A percentile compares a stretch with the other conserved stretches of the same genome.
Conservation (phyloP, 2,113 vertebrate species). For the Misgurnus mizolepis region DNA sequence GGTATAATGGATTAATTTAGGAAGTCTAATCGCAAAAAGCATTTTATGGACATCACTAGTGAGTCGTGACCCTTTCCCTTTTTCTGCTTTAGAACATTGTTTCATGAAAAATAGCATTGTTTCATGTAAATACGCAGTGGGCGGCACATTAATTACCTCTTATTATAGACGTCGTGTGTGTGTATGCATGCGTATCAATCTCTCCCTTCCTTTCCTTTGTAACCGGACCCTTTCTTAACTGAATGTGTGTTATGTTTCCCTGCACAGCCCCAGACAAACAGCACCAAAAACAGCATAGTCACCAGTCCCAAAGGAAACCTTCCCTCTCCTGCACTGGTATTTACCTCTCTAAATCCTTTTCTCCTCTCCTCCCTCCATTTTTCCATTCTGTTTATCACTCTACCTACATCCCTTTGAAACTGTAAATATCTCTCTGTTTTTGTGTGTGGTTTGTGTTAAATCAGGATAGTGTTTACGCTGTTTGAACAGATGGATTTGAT, state of each 20-base stretch:
- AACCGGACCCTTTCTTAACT: conserved; percentile 38
- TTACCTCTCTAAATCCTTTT: conserved; percentile 66
- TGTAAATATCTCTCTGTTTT: conserved; percentile 43
- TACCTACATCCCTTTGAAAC: conserved; percentile 16
- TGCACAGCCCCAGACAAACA: conserved; percentile 93
- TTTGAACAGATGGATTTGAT: too few species aligned
- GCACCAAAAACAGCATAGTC: conserved; percentile 94
- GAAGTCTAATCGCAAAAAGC: conserved; percentile 13
- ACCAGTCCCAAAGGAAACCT: conserved; percentile 94
- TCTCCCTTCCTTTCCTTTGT: conserved; percentile 18
- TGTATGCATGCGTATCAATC: conserved; percentile 30
- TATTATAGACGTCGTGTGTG: conserved; percentile 9
- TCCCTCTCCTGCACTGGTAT: conserved; percentile 92
- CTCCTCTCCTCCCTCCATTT: conserved; percentile 31
- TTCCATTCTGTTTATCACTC: conserved; percentile 25
- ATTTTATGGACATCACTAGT: conserved; percentile 17
- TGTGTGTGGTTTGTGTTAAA: not conserved
- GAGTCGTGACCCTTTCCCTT: conserved; percentile 1
- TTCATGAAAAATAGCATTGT: not conserved
- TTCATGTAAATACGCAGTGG: not conserved
- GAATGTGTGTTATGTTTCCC: conserved; percentile 57
- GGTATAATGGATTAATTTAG: conserved; percentile 28
- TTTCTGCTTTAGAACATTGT: conserved; percentile 3
- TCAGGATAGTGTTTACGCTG: too few species aligned
- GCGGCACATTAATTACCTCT: not conserved